phyloP scores from a whole-genome alignment of 2,797 vertebrate species.

The Mallotus villosus region DNA sequence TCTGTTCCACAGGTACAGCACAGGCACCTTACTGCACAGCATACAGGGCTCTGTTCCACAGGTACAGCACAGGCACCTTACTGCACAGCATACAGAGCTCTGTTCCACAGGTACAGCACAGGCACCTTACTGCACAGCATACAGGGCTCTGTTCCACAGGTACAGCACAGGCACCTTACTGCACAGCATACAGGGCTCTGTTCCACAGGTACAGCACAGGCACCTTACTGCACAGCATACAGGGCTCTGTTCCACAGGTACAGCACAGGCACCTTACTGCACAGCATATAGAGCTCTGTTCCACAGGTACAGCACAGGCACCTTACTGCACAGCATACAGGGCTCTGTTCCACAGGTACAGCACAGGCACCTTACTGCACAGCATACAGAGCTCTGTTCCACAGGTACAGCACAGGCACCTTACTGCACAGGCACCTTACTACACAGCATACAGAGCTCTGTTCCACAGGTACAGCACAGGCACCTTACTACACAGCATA shows the following conservation, averaged over 20 bases:
- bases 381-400: conserved; percentile 85
- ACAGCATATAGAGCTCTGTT: conserved; percentile 88
- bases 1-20: conserved; percentile 79
- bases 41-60: conserved; percentile 86
- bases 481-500: conserved; percentile 88
- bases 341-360: conserved; percentile 84
- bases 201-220: conserved; percentile 74
- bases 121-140: conserved; percentile 83
- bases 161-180: conserved; percentile 70
- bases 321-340: conserved; percentile 91
- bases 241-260: conserved; percentile 86
- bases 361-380: conserved; percentile 81
- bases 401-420: conserved; percentile 68
- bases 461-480: conserved; percentile 74
- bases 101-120: conserved; percentile 78
- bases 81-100: conserved; percentile 89
- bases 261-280: conserved; percentile 13
- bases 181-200: conserved; percentile 89
- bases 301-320: conserved; percentile 70
- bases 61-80: conserved; percentile 72
- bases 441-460: conserved; percentile 89
- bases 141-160: conserved; percentile 87
- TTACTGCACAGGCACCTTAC: no score
- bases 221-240: conserved; percentile 88
- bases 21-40: conserved; percentile 86